phyloP scores from a whole-genome alignment of 2,888 invertebrate genomes.

The Dendrolimus houi region DNA sequence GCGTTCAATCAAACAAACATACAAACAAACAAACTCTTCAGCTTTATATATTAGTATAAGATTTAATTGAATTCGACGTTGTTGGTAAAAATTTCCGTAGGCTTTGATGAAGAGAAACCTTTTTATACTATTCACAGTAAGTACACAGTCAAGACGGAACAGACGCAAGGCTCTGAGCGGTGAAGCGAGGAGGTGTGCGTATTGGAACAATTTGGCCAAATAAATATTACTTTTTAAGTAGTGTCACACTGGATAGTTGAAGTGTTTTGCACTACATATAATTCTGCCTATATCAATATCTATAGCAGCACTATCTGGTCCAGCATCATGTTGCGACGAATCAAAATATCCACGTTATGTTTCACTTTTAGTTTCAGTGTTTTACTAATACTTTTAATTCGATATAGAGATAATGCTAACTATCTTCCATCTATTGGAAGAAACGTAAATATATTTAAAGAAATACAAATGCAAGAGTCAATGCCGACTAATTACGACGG shows the following conservation, averaged over 20 bases:
- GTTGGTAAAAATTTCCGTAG: not conserved
- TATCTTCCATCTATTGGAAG: conserved; percentile 62
- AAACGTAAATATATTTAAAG: conserved; percentile 55
- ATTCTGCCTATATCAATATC: no score
- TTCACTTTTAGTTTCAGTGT: conserved; percentile 71
- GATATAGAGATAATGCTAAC: conserved; percentile 70
- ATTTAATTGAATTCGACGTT: no score
- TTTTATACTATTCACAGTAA: not conserved
- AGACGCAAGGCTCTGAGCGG: not conserved
- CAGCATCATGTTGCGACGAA: conserved; percentile 67
- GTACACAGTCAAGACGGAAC: not conserved
- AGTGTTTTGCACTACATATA: no score
- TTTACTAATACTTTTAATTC: conserved; percentile 70
- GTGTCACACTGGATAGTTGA: no score
- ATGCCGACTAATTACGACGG: conserved; percentile 54
- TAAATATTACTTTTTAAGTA: no score
- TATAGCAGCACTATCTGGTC: no score
- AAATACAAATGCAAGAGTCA: conserved; percentile 34
- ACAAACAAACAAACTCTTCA: no score
- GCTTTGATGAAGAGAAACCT: not conserved
- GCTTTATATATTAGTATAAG: no score
- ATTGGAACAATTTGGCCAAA: no score
- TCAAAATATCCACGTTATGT: conserved; percentile 72
- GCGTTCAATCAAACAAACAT: no score
- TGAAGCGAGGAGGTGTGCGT: not conserved